Evolutionary conservation across 30 jellyfish, hydroid and myxozoan species (phyloP), one percentile per base, ranked within the genome.

Genomic region (Euphysa ruthae): DNA sequence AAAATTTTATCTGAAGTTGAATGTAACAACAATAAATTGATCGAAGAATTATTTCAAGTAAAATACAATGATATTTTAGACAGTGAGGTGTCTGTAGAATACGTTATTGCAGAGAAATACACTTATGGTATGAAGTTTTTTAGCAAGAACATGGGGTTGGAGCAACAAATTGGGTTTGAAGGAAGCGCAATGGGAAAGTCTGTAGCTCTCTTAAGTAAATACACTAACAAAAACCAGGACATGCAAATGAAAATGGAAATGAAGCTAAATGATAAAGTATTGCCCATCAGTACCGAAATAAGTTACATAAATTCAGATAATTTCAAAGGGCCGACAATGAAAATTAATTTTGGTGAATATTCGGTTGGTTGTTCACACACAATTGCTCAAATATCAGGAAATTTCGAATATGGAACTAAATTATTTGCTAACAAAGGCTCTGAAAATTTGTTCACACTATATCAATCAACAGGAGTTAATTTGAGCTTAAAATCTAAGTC

Each of bases 31-130:
- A 80, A 71, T 42, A 91, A 61, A 35, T 18, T 69, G 54, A 42
- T 66, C 69, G 74, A 70, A 70, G 70, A 79, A 44, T 12, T 71
- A 0, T 23, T 63, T 68, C 75, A 70, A 44, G 30, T 90, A 51
- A 63, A 66, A 4, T 81, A 73, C 92, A 68, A 70, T 28, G 72
- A 74, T 44, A 10, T 70, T 63, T 32, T 34, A 26, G 73, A 90
- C 69, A 77, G 57, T 25, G 93, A 79, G 44, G 32, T 79, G 63
- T 69, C 79, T 49, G 31, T 66, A 71, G 58, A 42, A 22, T 35
- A 24, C 57, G 58, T 33, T 33, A 63, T 42, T 43, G 24, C 32
- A 4, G 32, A 49, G 33, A 21, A 68, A 26, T 5, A 56, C 80
- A 43, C 25, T 25, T 58, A 29, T 38, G 80, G 80, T 21, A 43